phyloP scores from a whole-genome alignment of 2,888 invertebrate species.

The Teleogryllus oceanicus region DNA sequence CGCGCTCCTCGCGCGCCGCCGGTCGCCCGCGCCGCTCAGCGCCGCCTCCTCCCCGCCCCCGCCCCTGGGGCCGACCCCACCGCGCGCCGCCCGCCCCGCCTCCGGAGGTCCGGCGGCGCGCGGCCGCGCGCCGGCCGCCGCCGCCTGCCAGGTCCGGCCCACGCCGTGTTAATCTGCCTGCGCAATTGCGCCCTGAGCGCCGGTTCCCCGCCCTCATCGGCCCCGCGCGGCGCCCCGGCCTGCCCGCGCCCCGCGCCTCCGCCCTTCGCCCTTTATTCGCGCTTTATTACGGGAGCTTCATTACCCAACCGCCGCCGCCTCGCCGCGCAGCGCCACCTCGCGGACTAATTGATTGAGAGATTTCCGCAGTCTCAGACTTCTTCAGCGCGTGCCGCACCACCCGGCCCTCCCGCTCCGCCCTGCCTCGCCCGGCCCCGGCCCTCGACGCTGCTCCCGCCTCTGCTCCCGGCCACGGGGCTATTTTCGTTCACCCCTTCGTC shows the following conservation, averaged over 20 bases:
- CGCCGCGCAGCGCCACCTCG: not conserved
- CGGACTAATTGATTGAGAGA: not conserved
- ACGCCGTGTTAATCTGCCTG: not conserved
- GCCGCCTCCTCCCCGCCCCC: too few species aligned
- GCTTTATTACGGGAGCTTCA: constrained; percentile 10
- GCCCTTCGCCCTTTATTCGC: not conserved
- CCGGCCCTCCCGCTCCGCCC: not conserved
- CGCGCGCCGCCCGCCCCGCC: not conserved
- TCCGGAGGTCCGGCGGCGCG: not conserved
- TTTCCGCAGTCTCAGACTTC: not conserved
- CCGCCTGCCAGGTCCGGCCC: not conserved
- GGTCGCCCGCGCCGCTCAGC: too few species aligned
- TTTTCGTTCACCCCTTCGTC: too few species aligned
- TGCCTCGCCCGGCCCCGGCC: not conserved
- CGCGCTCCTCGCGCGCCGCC: too few species aligned
- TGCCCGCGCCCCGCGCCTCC: not conserved
- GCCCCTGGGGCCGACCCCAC: too few species aligned
- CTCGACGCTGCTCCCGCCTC: not conserved
- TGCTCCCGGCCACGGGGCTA: too few species aligned
- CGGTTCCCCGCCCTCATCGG: not conserved
- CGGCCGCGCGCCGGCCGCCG: not conserved
- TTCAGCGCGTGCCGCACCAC: not conserved
- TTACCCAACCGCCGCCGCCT: not conserved
- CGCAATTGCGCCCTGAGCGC: not conserved
- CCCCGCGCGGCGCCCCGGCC: not conserved